Conservation (phyloP, 2,113 vertebrate genomes). For the Eupsittula cactorum region DNA sequence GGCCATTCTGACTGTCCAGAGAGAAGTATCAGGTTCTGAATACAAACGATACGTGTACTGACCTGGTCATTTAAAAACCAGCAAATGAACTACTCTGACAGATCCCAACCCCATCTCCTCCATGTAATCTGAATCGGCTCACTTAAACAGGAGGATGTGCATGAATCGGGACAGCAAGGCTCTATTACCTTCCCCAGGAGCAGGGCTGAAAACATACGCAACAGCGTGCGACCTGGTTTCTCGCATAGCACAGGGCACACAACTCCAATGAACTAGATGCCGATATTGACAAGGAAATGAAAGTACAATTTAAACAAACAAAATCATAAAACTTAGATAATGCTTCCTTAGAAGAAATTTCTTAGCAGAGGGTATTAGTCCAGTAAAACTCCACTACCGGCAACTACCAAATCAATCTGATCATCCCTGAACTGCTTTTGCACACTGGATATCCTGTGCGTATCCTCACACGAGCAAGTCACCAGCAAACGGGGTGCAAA, state of each 20-base stretch:
- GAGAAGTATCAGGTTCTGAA: not conserved
- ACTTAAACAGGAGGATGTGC: conserved; percentile 1
- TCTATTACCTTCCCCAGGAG: not conserved
- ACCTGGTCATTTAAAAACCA: not conserved
- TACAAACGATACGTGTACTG: not conserved
- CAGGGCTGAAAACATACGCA: not conserved
- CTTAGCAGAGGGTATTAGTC: not conserved
- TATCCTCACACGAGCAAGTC: not conserved
- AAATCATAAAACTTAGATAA: not conserved
- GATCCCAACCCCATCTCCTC: conserved; percentile 37
- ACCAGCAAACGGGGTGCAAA: not conserved
- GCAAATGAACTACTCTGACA: not conserved
- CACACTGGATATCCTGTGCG: rapidly evolving
- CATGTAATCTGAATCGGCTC: not conserved
- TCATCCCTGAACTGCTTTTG: not conserved
- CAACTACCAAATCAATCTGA: not conserved
- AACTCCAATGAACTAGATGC: not conserved
- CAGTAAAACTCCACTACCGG: not conserved
- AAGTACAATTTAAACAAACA: not conserved
- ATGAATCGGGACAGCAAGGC: not conserved
- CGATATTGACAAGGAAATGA: not conserved
- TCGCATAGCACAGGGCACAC: not conserved
- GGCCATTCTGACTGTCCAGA: not conserved
- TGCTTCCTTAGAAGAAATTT: not conserved
- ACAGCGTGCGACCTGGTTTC: not conserved